Base-by-base conservation (phyloP, 2,113 vertebrate genomes). In the Ceyx melanurus region DNA sequence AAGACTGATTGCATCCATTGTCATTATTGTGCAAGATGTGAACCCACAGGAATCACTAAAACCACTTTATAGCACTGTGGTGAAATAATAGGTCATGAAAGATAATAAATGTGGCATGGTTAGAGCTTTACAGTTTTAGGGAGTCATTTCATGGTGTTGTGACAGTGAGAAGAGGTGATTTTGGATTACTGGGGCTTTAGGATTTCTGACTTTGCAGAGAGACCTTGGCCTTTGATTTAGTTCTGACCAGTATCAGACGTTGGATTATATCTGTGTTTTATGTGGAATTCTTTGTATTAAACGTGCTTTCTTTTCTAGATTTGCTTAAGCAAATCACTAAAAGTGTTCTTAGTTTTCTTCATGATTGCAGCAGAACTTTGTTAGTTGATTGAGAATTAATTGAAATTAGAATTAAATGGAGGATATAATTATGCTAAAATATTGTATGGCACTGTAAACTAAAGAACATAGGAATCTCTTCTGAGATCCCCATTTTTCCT, bases 11-110 rank as follows among this genome's bases (percentile, higher is more conserved):
- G 15, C 4, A 18, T 61, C 19, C 1, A 0, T 80, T 64, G 19
- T 43, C 15, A 8, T 89, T 72, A 35, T 7, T 3, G 2, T 74
- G 26, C 40, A 51, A 54, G 68, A 46, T 1, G 1, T 0, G 1
- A 79, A 66, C 23, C 11, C 23, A 13, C 18, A 17, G 22, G 67
- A 70, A 33, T 82, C 3, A 1, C 15, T 73, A 21, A 77, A 86
- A 45, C 16, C 5, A 31, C 82, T 86, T 68, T 61, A n/a, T 82
- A 76, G 29, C 11, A 0, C 33, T 22, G 43, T 60, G 43, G 20
- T 86, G 68, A 74, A 83, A 75, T 53, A 60, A 21, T 31, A 48
- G 9, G 13, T 42, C 79, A 18, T 37, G 40, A 35, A 65, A 73
- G 45, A 61, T 54, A 57, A 43, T 46, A 53, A 48, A n/a, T 42